Base-by-base conservation (phyloP, 2,113 vertebrate species). In the Capreolus pygargus region DNA sequence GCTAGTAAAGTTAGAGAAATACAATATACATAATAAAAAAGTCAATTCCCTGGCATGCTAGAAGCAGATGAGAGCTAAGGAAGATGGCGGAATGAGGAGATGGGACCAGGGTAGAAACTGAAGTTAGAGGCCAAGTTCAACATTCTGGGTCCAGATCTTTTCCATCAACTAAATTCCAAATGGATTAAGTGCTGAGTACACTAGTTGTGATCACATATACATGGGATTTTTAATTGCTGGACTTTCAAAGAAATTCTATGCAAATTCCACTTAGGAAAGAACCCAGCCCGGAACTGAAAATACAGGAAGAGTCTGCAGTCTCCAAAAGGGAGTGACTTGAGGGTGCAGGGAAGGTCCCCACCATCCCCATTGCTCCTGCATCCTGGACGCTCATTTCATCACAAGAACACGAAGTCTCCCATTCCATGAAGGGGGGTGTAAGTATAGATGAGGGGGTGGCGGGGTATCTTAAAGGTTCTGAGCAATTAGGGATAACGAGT, bases 371-470 rank as follows among this genome's bases (percentile, higher is more conserved):
- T 1, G 0, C 12, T 55, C 4, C 1, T 25, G 15, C 17, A 33
- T 70, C 30, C 33, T 55, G 28, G 52, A 55, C 0, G 0, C 15
- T 55, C 54, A 33, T 39, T 4, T 6, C 5, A 30, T 30, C 36
- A 28, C 1, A 17, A 19, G 45, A 30, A 50, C 43, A 55, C 2
- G 7, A 39, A 28, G 12, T 6, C 84, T 61, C 79, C 54, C 36
- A n/a, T 39, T 50, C 55, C n/a, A 84, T n/a, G 47, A 25, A 19
- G n/a, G 4, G 16, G 7, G 15, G 7, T n/a, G 10, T 11, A 21
- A n/a, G 54, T 7, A 1, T 12, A 14, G n/a, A 79, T 33, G 79
- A 52, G 33, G 52, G 30, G n/a, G 30, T 5, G 0, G 7, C 0
- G 2, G 50, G 13, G n/a, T n/a, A 9, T 25, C 55, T 86, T 36